Evolutionary conservation across 1,140 invertebrate species (phyloP), one percentile per base, ranked within the genome.

Genomic region (Macrotrachela quadricornifera): DNA sequence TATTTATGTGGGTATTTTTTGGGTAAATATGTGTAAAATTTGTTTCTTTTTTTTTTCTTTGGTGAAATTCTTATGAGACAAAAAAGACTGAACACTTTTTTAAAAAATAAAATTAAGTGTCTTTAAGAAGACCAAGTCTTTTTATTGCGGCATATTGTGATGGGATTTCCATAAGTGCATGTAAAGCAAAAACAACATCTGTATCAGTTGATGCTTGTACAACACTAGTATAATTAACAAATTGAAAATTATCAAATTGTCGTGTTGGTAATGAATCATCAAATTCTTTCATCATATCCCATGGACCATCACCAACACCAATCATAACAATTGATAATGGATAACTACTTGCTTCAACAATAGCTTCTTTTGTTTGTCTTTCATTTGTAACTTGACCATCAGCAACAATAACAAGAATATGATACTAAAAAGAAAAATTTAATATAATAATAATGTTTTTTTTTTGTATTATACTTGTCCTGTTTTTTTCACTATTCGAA

Each of bases 211-310:
- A 56, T 58, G 72, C 71, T 18, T 61, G 61, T 13, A 66, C 70
- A 30, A 63, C 65, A 36, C 57, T 54, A 56, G 75, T 69, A 59
- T 71, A 74, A 54, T 74, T 67, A 17, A 76, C 74, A 60, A 76
- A 76, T 56, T 74, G 74, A 59, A 76, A 75, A 58, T 76, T 76
- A 59, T 76, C 74, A 63, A 75, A 76, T 37, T 66, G 62, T 50
- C 74, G 54, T 56, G 69, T 67, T 0, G 74, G 71, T 16, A 76
- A 59, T 14, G 63, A 62, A 58, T 76, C 69, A 55, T 76, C 74
- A 58, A 75, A 75, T 40, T 72, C 66, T 41, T 71, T 65, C 71
- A 75, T 74, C 43, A 64, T 65, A 46, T 72, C 67, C 73, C 73
- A 75, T 0, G 74, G 74, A 14, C 74, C 74, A 59, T 76, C 75